phyloP scores from a whole-genome alignment of 2,797 vertebrate genomes.

The Cossypha caffra region DNA sequence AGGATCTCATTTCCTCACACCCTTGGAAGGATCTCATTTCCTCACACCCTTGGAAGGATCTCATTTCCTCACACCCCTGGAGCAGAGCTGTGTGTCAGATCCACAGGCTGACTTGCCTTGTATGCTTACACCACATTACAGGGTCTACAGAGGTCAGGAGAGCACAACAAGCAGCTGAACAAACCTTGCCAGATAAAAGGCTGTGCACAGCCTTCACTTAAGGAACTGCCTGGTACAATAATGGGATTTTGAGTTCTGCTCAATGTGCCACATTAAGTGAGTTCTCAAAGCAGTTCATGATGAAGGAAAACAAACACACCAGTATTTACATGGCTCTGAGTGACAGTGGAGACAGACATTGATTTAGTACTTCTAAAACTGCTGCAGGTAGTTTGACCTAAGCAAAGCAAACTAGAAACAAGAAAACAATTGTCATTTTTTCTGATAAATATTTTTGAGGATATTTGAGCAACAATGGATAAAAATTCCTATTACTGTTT shows the following conservation, averaged over 20 bases:
- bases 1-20: no score
- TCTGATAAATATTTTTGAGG: no score
- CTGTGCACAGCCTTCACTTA: background rate
- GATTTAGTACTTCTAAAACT: background rate
- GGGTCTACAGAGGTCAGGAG: background rate
- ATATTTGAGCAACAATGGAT: background rate
- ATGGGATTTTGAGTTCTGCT: background rate
- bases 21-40: background rate
- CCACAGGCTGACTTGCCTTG: background rate
- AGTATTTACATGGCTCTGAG: background rate
- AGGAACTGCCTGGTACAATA: background rate
- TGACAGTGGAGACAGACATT: background rate
- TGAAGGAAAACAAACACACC: background rate
- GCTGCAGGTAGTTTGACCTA: background rate
- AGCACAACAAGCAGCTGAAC: background rate
- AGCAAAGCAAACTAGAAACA: background rate
- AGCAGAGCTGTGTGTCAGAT: accelerated
- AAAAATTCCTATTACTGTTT: background rate
- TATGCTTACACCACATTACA: accelerated
- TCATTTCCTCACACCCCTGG: accelerated
- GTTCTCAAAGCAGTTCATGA: background rate
- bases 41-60: no score
- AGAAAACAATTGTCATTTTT: background rate
- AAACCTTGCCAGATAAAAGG: background rate
- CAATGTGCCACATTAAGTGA: background rate